A percentile compares a stretch with the other conserved stretches of the same genome.
Conservation (phyloP, 2,797 vertebrate species). For the Protonibea diacanthus region DNA sequence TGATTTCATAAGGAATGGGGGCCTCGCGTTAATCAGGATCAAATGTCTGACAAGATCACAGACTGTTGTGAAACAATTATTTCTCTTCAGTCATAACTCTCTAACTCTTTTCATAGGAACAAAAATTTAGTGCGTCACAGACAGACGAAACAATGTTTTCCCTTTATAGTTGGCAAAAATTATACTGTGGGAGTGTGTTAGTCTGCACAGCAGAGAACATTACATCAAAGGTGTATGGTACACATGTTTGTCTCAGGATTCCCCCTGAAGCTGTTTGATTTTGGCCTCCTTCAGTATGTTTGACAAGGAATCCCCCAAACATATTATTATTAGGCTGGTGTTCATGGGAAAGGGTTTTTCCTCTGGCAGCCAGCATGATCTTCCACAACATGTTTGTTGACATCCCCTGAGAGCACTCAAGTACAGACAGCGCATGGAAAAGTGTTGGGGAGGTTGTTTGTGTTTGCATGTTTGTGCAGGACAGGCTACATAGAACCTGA, state of each 20-base stretch:
- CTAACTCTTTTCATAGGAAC: not conserved
- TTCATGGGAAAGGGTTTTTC: slow-evolving; percentile 39
- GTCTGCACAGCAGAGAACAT: slow-evolving; percentile 33
- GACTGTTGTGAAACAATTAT: slow-evolving; percentile 4
- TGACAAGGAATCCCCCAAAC: slow-evolving; percentile 26
- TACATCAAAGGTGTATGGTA: slow-evolving; percentile 46
- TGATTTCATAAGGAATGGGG: not conserved
- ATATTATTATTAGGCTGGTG: slow-evolving; percentile 21
- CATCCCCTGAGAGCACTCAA: slow-evolving; percentile 11
- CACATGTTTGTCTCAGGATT: slow-evolving; percentile 23
- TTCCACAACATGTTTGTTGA: slow-evolving; percentile 58
- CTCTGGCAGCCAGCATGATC: slow-evolving; percentile 28
- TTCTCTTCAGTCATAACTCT: slow-evolving; percentile 1
- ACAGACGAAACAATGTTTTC: slow-evolving; percentile 3
- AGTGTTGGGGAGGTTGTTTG: slow-evolving; percentile 32
- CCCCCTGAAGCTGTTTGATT: slow-evolving; percentile 40
- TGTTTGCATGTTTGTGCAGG: slow-evolving; percentile 9
- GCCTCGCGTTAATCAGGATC: not conserved
- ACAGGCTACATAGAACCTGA: slow-evolving; percentile 4
- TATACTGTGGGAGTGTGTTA: slow-evolving; percentile 6
- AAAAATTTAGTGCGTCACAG: not conserved
- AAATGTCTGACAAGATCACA: slow-evolving; percentile 18
- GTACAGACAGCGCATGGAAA: slow-evolving; percentile 32
- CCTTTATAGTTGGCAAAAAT: slow-evolving; percentile 9
- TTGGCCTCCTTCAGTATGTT: slow-evolving; percentile 19